Evolutionary conservation across 2,888 invertebrate genomes (phyloP).

Genomic region (Rhaphigaster nebulosa): DNA sequence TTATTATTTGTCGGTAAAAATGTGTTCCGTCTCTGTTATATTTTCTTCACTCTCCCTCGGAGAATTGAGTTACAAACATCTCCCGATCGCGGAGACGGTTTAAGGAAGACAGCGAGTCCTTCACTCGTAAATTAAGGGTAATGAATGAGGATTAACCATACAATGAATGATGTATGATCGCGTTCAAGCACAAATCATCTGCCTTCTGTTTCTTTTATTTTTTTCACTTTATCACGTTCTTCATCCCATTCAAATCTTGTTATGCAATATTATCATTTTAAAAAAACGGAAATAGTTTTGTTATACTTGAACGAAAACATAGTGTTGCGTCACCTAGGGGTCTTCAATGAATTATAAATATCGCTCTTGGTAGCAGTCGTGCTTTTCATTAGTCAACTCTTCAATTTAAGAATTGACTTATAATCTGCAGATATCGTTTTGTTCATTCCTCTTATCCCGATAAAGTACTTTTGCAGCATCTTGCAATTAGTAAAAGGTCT

Average conservation of each 20-base stretch:
- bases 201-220: background rate
- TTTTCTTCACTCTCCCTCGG: too few relatives aligned
- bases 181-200: background rate
- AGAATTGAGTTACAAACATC: background rate
- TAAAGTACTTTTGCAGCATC: background rate
- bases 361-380: too few relatives aligned
- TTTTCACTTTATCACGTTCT: background rate
- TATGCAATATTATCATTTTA: background rate
- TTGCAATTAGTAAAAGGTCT: background rate
- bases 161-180: conserved; percentile 5
- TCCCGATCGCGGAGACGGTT: background rate
- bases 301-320: background rate
- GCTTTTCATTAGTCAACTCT: too few relatives aligned
- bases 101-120: background rate
- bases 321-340: too few relatives aligned
- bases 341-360: too few relatives aligned
- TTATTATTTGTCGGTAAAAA: background rate
- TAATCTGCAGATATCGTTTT: too few relatives aligned
- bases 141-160: background rate
- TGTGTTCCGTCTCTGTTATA: too few relatives aligned
- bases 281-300: background rate
- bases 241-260: background rate
- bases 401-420: too few relatives aligned
- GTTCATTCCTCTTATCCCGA: too few relatives aligned
- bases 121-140: background rate